Conservation (phyloP, 2,797 vertebrate genomes). For the Alauda arvensis region DNA sequence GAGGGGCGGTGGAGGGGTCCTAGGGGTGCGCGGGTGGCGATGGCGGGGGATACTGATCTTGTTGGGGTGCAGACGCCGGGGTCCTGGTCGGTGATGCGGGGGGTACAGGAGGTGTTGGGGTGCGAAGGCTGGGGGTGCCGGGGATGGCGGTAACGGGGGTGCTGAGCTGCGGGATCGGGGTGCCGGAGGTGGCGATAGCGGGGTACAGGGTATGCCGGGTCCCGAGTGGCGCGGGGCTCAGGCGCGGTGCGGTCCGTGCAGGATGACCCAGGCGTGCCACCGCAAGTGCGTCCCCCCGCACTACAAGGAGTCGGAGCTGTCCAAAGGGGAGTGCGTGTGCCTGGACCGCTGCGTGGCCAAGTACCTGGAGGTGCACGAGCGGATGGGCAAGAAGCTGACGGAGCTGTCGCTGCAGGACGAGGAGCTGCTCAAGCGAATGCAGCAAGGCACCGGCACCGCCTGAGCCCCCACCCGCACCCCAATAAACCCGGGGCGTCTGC, state of each 20-base stretch:
- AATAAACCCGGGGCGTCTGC: conserved; percentile 24
- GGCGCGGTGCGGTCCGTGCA: neutral
- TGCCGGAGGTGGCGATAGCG: neutral
- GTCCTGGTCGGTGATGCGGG: too few relatives aligned
- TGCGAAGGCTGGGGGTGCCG: too few relatives aligned
- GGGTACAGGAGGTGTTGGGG: too few relatives aligned
- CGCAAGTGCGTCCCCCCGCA: conserved; percentile 93
- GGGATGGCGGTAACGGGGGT: too few relatives aligned
- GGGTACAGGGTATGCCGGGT: neutral
- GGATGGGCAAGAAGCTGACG: conserved; percentile 90
- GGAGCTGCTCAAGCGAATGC: conserved; percentile 87
- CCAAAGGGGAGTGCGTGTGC: conserved; percentile 93
- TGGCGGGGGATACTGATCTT: too few relatives aligned
- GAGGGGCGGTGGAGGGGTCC: neutral
- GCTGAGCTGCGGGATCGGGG: neutral
- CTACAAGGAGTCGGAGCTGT: conserved; percentile 91
- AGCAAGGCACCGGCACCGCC: conserved; percentile 59
- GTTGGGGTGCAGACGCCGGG: neutral
- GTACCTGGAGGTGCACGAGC: conserved; percentile 94
- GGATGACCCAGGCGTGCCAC: conserved; percentile 94
- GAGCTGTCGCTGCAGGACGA: conserved; percentile 94
- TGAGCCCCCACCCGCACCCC: neutral
- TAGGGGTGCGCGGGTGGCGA: neutral
- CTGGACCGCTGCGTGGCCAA: conserved; percentile 96
- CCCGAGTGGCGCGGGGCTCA: neutral